These are phyloP conservation scores for Diarsia brunnea DNA, from an alignment of 2,888 invertebrate species.

Conservation along the genomic window DNA sequence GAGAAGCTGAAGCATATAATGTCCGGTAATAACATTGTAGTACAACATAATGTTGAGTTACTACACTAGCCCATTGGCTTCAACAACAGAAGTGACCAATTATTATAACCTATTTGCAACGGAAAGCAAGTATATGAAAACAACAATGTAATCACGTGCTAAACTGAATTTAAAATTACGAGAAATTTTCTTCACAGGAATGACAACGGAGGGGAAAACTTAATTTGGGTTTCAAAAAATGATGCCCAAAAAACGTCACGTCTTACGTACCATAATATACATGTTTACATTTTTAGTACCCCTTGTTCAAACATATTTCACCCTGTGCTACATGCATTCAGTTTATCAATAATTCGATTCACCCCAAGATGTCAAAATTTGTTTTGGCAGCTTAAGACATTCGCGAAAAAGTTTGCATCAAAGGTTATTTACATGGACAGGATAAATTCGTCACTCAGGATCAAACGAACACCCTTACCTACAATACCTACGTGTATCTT, in stretches of 20 bases:
- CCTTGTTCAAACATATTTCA: conserved; percentile 72
- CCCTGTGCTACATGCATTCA: conserved; percentile 71
- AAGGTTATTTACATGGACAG: conserved; percentile 82
- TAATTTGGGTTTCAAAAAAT: conserved; percentile 35
- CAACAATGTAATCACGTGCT: conserved; percentile 24
- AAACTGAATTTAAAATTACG: conserved; percentile 10
- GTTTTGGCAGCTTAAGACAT: conserved; percentile 78
- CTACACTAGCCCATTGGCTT: background rate
- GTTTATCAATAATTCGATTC: conserved; percentile 79
- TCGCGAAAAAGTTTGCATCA: conserved; percentile 74
- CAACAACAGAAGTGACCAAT: background rate
- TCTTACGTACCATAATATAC: conserved; percentile 41
- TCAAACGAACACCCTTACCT: conserved; percentile 81
- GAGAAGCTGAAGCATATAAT: background rate
- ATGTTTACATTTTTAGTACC: conserved; percentile 71
- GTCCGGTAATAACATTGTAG: background rate
- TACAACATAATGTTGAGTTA: background rate
- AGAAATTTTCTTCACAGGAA: background rate
- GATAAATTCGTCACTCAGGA: conserved; percentile 88
- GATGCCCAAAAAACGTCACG: conserved; percentile 1
- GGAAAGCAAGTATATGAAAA: conserved; percentile 11
- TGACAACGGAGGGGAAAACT: conserved; percentile 8
- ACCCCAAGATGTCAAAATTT: conserved; percentile 80
- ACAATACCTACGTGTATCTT: conserved; percentile 68
- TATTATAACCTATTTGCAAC: background rate